Percentiles rank a stretch among this genome's conserved stretches.
phyloP scores from a whole-genome alignment of 2,888 invertebrate genomes.

The Frankliniella intonsa region DNA sequence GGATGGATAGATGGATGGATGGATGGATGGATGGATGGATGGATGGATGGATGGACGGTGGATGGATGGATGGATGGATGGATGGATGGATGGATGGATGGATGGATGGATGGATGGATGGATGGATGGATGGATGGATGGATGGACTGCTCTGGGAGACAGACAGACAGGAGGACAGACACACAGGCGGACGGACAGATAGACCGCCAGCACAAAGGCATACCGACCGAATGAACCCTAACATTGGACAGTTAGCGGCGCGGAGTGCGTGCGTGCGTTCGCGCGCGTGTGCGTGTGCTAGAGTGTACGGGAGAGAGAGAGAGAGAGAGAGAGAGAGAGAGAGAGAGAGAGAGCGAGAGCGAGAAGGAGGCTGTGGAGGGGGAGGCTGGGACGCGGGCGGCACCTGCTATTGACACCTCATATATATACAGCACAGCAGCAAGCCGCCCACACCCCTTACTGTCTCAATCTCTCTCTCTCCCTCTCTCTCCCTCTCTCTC shows the following conservation, averaged over 20 bases:
- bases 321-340: not conserved
- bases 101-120: too few relatives aligned
- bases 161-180: not conserved
- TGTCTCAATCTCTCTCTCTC: conserved; percentile 20
- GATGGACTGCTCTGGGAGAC: too few relatives aligned
- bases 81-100: too few relatives aligned
- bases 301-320: not conserved
- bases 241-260: not conserved
- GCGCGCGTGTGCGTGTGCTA: not conserved
- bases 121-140: too few relatives aligned
- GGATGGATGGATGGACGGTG: too few relatives aligned
- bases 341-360: not conserved
- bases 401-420: conserved; percentile 26
- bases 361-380: not conserved
- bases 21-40: too few relatives aligned
- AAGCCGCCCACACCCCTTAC: conserved; percentile 15
- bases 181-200: not conserved
- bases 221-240: not conserved
- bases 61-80: too few relatives aligned
- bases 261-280: not conserved
- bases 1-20: too few relatives aligned
- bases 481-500: not conserved
- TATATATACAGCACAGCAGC: conserved; percentile 26
- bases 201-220: not conserved
- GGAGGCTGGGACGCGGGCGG: not conserved